phyloP scores from a whole-genome alignment of 2,113 vertebrate genomes.

The Myxocyprinus asiaticus region DNA sequence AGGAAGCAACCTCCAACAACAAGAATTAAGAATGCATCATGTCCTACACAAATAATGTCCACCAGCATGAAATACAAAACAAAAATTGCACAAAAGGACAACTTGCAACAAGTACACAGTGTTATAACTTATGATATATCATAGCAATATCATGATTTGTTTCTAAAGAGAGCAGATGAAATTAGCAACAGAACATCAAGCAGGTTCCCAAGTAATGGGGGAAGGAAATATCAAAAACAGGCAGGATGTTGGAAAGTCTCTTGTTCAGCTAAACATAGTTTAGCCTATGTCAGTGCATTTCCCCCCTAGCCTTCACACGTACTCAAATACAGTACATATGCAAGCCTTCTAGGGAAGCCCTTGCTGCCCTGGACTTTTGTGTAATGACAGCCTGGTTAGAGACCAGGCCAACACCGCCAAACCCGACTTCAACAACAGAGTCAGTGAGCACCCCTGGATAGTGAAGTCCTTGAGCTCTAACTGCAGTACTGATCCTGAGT shows the following conservation, averaged over 20 bases:
- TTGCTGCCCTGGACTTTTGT: conserved; percentile 47
- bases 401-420: conserved; percentile 16
- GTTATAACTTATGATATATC: not conserved
- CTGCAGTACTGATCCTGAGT: too few species aligned
- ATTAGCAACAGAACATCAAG: conserved; percentile 37
- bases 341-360: conserved; percentile 76
- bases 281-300: too few species aligned
- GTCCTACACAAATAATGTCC: too few species aligned
- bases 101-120: not conserved
- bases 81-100: too few species aligned
- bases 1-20: too few species aligned
- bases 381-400: conserved; percentile 45
- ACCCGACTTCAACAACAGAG: conserved; percentile 19
- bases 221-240: conserved; percentile 29
- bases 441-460: not conserved
- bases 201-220: conserved; percentile 5
- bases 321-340: conserved; percentile 62
- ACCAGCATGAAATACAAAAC: too few species aligned
- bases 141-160: not conserved
- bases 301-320: conserved; percentile 59
- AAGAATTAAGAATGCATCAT: too few species aligned
- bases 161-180: not conserved
- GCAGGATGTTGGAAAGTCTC: conserved; percentile 2
- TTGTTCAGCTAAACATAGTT: conserved; percentile 19
- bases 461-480: not conserved